phyloP scores from a whole-genome alignment of 1,140 invertebrate genomes.

The Pogonognathellus flavescens region DNA sequence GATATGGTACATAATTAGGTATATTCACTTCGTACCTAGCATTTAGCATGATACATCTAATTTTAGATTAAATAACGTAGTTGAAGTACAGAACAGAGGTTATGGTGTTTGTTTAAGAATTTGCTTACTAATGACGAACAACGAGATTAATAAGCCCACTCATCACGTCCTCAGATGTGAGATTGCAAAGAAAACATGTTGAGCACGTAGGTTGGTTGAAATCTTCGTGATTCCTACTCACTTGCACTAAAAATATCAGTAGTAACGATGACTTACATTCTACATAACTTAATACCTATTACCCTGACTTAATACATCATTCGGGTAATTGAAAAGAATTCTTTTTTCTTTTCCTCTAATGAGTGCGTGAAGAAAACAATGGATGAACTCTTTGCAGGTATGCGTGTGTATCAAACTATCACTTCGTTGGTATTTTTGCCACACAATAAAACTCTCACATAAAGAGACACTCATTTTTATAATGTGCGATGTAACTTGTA shows the following conservation, averaged over 20 bases:
- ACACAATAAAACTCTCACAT: neutral
- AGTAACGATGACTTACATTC: neutral
- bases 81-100: neutral
- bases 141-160: neutral
- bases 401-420: neutral
- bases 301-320: neutral
- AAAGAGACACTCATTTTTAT: neutral
- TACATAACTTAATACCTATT: too few species aligned
- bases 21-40: neutral
- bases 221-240: too few species aligned
- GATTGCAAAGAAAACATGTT: neutral
- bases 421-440: neutral
- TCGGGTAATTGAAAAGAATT: neutral
- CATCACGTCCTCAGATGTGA: neutral
- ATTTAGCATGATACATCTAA: neutral
- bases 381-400: slow-evolving; percentile 7
- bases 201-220: too few species aligned
- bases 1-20: too few species aligned
- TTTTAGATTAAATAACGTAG: neutral
- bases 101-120: too few species aligned
- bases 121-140: too few species aligned
- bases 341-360: slow-evolving; percentile 29
- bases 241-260: neutral
- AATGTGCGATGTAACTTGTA: too few species aligned
- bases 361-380: slow-evolving; percentile 9